Evolutionary conservation across 35 echinoderm and acorn worm species (phyloP).

Genomic region (Heliocidaris tuberculata): DNA sequence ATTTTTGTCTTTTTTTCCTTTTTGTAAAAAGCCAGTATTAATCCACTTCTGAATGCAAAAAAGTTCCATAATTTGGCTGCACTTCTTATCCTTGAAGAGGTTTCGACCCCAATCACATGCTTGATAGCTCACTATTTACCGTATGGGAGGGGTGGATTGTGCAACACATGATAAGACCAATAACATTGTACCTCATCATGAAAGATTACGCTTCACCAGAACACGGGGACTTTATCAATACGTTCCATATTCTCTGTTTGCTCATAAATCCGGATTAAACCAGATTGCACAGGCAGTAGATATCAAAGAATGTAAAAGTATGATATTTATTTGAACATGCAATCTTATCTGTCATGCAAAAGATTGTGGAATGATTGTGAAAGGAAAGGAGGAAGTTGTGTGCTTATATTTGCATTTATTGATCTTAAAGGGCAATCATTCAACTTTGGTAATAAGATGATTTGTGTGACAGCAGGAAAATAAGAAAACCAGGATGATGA

Average conservation of each 20-base stretch:
- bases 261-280: background rate
- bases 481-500: too few species aligned
- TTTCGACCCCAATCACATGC: background rate
- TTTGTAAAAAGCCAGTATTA: too few species aligned
- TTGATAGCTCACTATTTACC: background rate
- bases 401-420: background rate
- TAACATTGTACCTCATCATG: background rate
- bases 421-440: too few species aligned
- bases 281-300: too few species aligned
- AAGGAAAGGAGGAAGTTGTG: background rate
- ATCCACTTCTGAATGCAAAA: background rate
- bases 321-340: background rate
- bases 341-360: background rate
- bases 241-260: background rate
- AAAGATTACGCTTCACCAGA: background rate
- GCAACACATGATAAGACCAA: background rate
- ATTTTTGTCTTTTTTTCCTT: too few species aligned
- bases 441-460: too few species aligned
- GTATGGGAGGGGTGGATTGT: background rate
- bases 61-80: background rate
- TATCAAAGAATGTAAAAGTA: too few species aligned
- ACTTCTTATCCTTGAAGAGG: background rate
- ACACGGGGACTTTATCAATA: background rate
- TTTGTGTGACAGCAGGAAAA: too few species aligned
- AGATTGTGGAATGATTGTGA: background rate